Percentiles rank a stretch among this genome's conserved stretches.
These are phyloP conservation scores for Pentalonia nigronervosa DNA, from an alignment of 1,140 invertebrate genomes.

Conservation along the genomic window DNA sequence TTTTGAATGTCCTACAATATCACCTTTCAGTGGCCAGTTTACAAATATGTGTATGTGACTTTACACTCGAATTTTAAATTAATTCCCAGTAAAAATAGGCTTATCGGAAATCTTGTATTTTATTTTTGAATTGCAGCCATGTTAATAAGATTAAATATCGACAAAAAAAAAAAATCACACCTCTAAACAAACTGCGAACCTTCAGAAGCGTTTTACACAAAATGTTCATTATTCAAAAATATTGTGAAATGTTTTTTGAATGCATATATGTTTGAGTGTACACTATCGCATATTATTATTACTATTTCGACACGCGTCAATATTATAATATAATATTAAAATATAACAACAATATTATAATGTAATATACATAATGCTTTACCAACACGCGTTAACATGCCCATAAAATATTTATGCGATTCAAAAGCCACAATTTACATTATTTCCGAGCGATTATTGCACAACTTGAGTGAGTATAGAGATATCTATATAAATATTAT, in stretches of 20 bases:
- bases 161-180: no score
- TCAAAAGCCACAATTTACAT: background rate
- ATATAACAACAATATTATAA: background rate
- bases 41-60: no score
- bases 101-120: no score
- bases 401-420: background rate
- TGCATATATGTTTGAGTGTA: background rate
- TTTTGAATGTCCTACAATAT: no score
- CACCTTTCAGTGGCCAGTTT: no score
- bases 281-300: background rate
- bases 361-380: background rate
- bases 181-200: no score
- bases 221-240: no score
- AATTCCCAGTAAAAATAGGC: no score
- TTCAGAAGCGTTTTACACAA: no score
- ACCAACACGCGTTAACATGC: background rate
- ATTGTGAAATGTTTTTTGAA: background rate
- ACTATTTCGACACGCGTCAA: background rate
- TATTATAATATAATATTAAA: background rate
- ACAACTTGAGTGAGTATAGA: background rate
- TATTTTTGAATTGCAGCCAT: no score
- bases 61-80: no score
- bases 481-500: background rate
- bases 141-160: no score
- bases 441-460: background rate